A percentile compares a stretch with the other conserved stretches of the same genome.
phyloP scores from a whole-genome alignment of 2,113 vertebrate species.

The Columba janthina region DNA sequence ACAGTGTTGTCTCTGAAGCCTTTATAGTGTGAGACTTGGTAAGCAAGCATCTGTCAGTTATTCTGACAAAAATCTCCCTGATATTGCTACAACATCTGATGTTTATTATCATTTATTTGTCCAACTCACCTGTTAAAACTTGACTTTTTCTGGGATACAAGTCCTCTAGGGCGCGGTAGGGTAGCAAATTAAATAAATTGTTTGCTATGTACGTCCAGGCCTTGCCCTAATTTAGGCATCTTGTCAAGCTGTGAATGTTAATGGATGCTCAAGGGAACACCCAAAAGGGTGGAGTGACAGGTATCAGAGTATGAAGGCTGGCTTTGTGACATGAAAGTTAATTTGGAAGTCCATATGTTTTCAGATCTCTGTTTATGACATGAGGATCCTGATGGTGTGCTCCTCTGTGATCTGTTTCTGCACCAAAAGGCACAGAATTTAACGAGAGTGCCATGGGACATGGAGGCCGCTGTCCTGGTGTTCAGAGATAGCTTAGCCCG shows the following conservation, averaged over 20 bases:
- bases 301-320: neutral
- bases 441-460: neutral
- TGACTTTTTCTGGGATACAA: neutral
- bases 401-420: neutral
- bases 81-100: neutral
- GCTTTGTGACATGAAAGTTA: neutral
- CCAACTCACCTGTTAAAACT: neutral
- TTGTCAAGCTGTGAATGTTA: neutral
- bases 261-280: neutral
- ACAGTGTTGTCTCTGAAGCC: neutral
- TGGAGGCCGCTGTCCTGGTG: neutral
- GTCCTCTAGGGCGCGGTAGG: neutral
- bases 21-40: neutral
- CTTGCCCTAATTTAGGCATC: neutral
- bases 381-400: neutral
- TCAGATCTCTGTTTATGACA: neutral
- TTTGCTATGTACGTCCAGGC: neutral
- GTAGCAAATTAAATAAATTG: neutral
- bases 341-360: neutral
- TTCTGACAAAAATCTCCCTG: neutral
- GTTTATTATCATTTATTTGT: neutral
- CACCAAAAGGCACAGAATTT: neutral
- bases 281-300: neutral
- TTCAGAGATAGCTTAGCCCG: neutral
- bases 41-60: neutral